Base-by-base conservation (phyloP, 2,113 vertebrate genomes). In the Bungarus multicinctus region DNA sequence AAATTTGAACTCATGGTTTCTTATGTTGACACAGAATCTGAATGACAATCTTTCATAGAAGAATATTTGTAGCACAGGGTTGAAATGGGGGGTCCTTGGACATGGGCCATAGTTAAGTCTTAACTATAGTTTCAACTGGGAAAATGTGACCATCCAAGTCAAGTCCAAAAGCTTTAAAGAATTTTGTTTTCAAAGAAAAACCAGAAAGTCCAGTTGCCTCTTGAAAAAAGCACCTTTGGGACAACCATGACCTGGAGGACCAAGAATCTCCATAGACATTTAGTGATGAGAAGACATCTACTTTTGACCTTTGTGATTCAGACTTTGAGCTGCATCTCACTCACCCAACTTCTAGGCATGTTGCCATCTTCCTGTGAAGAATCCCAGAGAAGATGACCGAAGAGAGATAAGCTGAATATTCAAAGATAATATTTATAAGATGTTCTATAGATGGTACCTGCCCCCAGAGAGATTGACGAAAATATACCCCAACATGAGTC, bases 11-110 rank as follows among this genome's bases (percentile, higher is more conserved):
- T 92, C 64, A 91, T 97, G 97, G 97, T 97, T 98, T 98, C 97
- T 96, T 98, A 97, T 95, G 96, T 97, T 95, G 96, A 96, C 96
- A 97, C 96, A 96, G 97, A 97, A 97, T 97, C 97, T 97, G 98
- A 98, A 98, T 86, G 97, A 96, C 96, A 95, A 94, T 97, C 94
- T 97, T 10, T 18, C 27, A 2, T 30, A 69, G 30, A n/a, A 69
- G 64, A 69, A 34, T 16, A 69, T 60, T 60, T 60, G 25, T 11
- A 27, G 57, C 23, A 23, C 57, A 58, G 9, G 58, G 25, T 60
- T 27, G 25, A 60, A 60, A 30, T 3, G 25, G 30, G 9, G 25
- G 58, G 58, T 27, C 25, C 9, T 60, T 60, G 58, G 25, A 60
- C 25, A 11, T 27, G 25, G 58, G 10, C 25, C 25, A 60, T 60